Evolutionary conservation across 2,113 vertebrate genomes (phyloP).

Genomic region (Paedocypris sp.): DNA sequence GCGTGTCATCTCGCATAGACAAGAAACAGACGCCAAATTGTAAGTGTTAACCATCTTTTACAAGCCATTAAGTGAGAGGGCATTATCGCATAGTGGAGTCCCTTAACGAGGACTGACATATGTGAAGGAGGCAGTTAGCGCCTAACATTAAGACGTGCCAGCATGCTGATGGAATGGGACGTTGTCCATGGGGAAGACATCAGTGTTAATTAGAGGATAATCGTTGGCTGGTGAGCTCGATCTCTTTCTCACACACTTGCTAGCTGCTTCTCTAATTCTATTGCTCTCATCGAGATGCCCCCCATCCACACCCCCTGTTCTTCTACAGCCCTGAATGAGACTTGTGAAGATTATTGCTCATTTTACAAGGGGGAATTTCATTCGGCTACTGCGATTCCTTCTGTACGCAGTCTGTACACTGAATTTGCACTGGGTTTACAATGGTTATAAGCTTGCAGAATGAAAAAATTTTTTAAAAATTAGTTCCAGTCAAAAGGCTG

Average conservation of each 20-base stretch:
- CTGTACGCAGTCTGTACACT: neutral
- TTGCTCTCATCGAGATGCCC: slow-evolving; percentile 7
- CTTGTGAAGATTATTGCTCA: slow-evolving; percentile 49
- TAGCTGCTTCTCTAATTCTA: slow-evolving; percentile 1
- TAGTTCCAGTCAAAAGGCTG: too few relatives aligned
- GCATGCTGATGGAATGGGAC: slow-evolving; percentile 74
- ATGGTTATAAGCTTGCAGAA: too few relatives aligned
- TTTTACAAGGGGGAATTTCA: slow-evolving; percentile 45
- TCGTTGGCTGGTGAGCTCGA: slow-evolving; percentile 59
- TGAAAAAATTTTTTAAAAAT: too few relatives aligned
- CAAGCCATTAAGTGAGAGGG: slow-evolving; percentile 89
- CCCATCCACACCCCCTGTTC: neutral
- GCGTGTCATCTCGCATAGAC: slow-evolving; percentile 45
- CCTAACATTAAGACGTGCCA: slow-evolving; percentile 75
- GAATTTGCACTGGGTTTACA: neutral
- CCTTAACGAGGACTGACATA: slow-evolving; percentile 99
- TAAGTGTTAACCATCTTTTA: slow-evolving; percentile 98
- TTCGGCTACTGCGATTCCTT: slow-evolving; percentile 41
- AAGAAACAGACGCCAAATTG: slow-evolving; percentile 65
- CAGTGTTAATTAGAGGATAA: slow-evolving; percentile 92
- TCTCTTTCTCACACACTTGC: slow-evolving; percentile 53
- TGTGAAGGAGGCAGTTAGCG: slow-evolving; percentile 89
- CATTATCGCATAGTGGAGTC: slow-evolving; percentile 75
- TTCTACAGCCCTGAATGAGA: slow-evolving; percentile 49
- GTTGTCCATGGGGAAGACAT: slow-evolving; percentile 84